These are phyloP conservation scores for Sarotherodon lohbergeri DNA, from an alignment of 2,113 vertebrate species.

Conservation along the genomic window DNA sequence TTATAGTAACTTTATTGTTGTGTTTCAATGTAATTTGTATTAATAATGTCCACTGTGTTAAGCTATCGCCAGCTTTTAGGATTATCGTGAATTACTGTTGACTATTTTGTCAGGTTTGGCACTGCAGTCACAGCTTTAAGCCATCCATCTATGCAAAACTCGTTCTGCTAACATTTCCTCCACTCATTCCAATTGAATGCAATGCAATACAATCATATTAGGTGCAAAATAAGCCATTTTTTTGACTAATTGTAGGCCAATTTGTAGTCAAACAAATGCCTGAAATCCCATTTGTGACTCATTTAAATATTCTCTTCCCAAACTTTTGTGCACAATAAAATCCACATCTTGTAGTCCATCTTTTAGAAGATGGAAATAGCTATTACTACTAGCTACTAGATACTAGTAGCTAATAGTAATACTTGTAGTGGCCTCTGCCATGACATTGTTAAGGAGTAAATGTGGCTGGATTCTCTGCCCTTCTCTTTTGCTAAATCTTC, in stretches of 20 bases:
- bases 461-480: neutral
- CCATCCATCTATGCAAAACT: neutral
- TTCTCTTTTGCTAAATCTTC: neutral
- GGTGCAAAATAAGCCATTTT: neutral
- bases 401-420: neutral
- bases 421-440: neutral
- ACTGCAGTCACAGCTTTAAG: neutral
- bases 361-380: neutral
- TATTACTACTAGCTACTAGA: too few relatives aligned
- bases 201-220: neutral
- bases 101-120: neutral
- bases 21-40: neutral
- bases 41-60: neutral
- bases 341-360: neutral
- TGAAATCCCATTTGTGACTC: too few relatives aligned
- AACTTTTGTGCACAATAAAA: neutral
- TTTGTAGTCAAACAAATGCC: neutral
- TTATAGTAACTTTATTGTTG: neutral
- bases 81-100: neutral
- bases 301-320: neutral
- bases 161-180: neutral
- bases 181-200: neutral
- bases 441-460: neutral
- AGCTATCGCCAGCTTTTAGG: neutral
- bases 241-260: neutral